These are phyloP conservation scores for Protaetia brevitarsis DNA, from an alignment of 1,140 invertebrate genomes.

Conservation along the genomic window DNA sequence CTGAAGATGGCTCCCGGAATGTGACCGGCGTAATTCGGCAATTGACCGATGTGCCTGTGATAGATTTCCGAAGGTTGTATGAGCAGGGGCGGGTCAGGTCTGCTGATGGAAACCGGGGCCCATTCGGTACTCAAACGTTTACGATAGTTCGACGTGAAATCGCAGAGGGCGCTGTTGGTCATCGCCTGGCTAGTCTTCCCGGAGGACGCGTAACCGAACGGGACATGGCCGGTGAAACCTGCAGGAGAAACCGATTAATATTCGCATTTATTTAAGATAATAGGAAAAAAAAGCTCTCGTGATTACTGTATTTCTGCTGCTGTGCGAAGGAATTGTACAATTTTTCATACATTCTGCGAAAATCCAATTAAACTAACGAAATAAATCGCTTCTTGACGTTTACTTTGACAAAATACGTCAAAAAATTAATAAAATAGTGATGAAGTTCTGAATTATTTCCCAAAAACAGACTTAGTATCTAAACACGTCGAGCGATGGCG, in stretches of 20 bases:
- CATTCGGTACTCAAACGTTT: conserved; percentile 63
- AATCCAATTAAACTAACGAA: background rate
- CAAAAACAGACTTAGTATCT: too few relatives aligned
- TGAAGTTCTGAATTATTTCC: background rate
- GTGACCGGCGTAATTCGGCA: conserved; percentile 71
- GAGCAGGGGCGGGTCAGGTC: conserved; percentile 52
- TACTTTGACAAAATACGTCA: background rate
- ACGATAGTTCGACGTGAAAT: conserved; percentile 68
- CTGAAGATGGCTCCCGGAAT: conserved; percentile 66
- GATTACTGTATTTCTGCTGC: conserved; percentile 38
- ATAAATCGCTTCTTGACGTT: too few relatives aligned
- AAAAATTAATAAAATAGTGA: background rate
- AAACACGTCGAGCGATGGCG: too few relatives aligned
- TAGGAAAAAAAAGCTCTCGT: too few relatives aligned
- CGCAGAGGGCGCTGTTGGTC: conserved; percentile 62
- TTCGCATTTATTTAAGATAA: background rate
- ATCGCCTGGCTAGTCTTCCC: conserved; percentile 60
- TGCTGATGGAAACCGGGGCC: conserved; percentile 59
- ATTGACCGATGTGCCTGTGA: conserved; percentile 64
- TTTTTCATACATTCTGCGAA: conserved; percentile 37
- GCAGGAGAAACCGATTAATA: conserved; percentile 5
- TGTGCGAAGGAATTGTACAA: conserved; percentile 42
- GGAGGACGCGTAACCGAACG: conserved; percentile 62
- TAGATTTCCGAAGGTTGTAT: conserved; percentile 60
- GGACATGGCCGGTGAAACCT: conserved; percentile 66